Base-by-base conservation (phyloP, 2,113 vertebrate genomes). In the Mustela nigripes region DNA sequence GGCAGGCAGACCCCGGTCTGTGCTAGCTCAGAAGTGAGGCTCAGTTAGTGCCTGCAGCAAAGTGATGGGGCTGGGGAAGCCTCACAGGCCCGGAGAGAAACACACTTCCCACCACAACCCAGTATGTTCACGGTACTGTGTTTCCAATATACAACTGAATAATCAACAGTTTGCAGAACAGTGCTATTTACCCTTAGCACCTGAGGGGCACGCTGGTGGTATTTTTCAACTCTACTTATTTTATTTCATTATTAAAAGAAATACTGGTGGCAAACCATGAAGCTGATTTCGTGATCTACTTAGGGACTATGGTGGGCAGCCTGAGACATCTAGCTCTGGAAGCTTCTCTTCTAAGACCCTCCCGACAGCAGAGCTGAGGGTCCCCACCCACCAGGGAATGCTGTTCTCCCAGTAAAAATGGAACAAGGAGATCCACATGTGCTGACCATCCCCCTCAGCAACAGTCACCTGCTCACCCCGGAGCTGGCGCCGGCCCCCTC, bases 41-140 rank as follows among this genome's bases (percentile, higher is more conserved):
- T 6, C 4, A 0, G 1, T 6, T 0, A 4, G 85, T 2, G 16
- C 33, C 1, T 24, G 15, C 31, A 22, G 50, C 5, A 22, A 53
- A 36, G 45, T 1, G 21, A 16, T 12, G 39, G 11, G 26, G 0
- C 33, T 0, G 0, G 10, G 18, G 4, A 18, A 63, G 24, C 22
- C 24, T 28, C n/a, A 4, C 45, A 50, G 74, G 48, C 36, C 33
- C 11, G 5, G 21, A 36, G 1, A 26, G 28, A 63, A 62, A 58
- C 1, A 12, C 7, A 11, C 58, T 58, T 56, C 62, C 42, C 28
- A 14, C 6, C 60, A 15, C 14, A 7, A 39, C 48, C 39, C 56
- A 31, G 19, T 0, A 73, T 1, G 2, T 9, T 42, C 11, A 24
- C 0, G 6, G 80, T 4, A 60, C 19, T 14, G 7, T 60, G 24